Base-by-base conservation (phyloP, 1,140 invertebrate genomes). In the Ptiloglossa arizonensis region DNA sequence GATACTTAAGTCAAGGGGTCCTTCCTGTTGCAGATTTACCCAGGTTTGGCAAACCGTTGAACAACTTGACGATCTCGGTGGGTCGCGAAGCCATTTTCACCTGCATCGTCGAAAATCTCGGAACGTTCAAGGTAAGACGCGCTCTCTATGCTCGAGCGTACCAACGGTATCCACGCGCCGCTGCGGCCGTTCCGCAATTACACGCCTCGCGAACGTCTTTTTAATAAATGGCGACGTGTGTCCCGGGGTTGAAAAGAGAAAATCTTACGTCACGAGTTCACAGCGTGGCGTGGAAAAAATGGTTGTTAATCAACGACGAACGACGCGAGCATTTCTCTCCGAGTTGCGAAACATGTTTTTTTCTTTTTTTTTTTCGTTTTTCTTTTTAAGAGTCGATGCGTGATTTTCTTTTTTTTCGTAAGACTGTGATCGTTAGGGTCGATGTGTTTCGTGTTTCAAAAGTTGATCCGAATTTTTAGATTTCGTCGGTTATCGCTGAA, bases 31-130 rank as follows among this genome's bases (percentile, higher is more conserved):
- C 91, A 93, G 94, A 94, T 91, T 92, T 94, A 90, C 96, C 96
- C 68, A 95, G 95, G 88, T 97, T 97, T 90, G 96, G 95, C 88
- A 95, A 95, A 85, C 95, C 95, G 85, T 94, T 97, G 86, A 95
- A 94, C 89, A 97, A 97, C 91, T 93, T 96, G 81, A 97, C 96
- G 48, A 94, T 96, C 56, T 95, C 96, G 41, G 94, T 96, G 67
- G 96, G 96, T 73, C 93, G 96, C 82, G 96, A 97, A 87, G 96
- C 95, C 24, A 93, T 95, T 71, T 95, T 97, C 86, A 95, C 95
- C 54, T 97, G 96, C 89, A 93, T 95, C 63, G 96, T 97, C 66
- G 96, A 97, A 91, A 96, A 96, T 89, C 93, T 97, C 80, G 95
- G 95, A 63, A 94, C 93, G 66, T 97, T 95, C 90, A 96, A 96